Percentiles rank a stretch among this genome's conserved stretches.
Evolutionary conservation across 2,888 invertebrate genomes (phyloP).

Genomic region (Hyposoter dolosus): DNA sequence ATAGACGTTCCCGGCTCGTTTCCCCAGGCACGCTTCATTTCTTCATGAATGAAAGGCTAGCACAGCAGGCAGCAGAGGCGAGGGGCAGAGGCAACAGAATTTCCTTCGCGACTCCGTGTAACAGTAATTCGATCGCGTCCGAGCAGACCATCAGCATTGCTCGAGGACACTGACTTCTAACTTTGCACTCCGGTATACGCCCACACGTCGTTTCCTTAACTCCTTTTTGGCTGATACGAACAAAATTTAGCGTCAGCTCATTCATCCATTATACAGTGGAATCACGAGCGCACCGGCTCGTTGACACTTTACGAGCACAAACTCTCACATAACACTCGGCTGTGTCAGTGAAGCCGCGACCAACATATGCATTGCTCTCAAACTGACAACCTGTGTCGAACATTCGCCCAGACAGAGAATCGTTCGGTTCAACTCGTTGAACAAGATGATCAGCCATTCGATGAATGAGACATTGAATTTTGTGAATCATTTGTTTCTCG

Average conservation of each 20-base stretch:
- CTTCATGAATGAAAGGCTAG: slow-evolving; percentile 81
- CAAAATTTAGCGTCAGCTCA: slow-evolving; percentile 24
- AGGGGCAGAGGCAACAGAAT: slow-evolving; percentile 15
- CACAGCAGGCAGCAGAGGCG: background rate
- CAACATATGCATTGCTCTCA: background rate
- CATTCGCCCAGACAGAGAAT: background rate
- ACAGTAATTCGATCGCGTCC: slow-evolving; percentile 46
- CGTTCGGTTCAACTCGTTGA: background rate
- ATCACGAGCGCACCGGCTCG: slow-evolving; percentile 22
- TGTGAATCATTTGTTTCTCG: background rate
- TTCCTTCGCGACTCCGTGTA: slow-evolving; percentile 44
- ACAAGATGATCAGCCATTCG: background rate
- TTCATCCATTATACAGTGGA: slow-evolving; percentile 25
- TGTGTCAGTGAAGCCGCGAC: background rate
- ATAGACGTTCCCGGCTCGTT: slow-evolving; percentile 80
- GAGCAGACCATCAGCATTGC: slow-evolving; percentile 30
- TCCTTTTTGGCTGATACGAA: slow-evolving; percentile 48
- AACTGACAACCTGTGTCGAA: background rate
- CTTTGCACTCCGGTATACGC: slow-evolving; percentile 22
- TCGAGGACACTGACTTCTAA: slow-evolving; percentile 62
- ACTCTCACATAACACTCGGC: background rate
- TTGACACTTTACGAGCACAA: slow-evolving; percentile 13
- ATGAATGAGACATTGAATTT: background rate
- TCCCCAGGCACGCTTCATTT: slow-evolving; percentile 82
- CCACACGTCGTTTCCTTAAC: slow-evolving; percentile 41